Evolutionary conservation across 2,113 vertebrate species (phyloP).

Genomic region (Lipotes vexillifer): DNA sequence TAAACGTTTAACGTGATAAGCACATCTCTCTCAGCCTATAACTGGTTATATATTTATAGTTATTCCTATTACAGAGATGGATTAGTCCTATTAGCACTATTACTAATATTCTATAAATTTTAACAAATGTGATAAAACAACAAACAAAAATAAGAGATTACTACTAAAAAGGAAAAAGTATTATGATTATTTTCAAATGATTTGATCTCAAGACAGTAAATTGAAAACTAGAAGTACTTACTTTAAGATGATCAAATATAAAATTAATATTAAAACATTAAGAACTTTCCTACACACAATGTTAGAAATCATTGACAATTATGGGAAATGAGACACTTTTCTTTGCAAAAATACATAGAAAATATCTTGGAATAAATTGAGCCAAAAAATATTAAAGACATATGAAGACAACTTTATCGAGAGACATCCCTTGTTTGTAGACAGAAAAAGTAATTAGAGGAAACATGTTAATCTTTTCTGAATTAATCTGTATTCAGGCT

Average conservation of each 20-base stretch:
- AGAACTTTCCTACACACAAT: neutral
- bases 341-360: neutral
- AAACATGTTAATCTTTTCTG: neutral
- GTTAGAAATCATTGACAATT: neutral
- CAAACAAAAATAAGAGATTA: neutral
- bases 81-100: neutral
- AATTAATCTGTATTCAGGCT: neutral
- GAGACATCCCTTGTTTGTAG: neutral
- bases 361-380: neutral
- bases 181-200: neutral
- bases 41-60: neutral
- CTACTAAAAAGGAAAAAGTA: neutral
- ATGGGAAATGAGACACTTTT: neutral
- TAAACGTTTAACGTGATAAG: neutral
- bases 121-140: neutral
- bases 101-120: slow-evolving; percentile 8
- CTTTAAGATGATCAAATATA: neutral
- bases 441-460: neutral
- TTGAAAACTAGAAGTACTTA: neutral
- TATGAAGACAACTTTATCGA: neutral
- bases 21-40: neutral
- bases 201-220: neutral
- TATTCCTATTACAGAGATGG: neutral
- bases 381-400: neutral
- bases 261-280: neutral